Percentiles rank a stretch among this genome's conserved stretches.
These are phyloP conservation scores for Magallana angulata DNA, from an alignment of 1,140 invertebrate genomes.

Conservation along the genomic window DNA sequence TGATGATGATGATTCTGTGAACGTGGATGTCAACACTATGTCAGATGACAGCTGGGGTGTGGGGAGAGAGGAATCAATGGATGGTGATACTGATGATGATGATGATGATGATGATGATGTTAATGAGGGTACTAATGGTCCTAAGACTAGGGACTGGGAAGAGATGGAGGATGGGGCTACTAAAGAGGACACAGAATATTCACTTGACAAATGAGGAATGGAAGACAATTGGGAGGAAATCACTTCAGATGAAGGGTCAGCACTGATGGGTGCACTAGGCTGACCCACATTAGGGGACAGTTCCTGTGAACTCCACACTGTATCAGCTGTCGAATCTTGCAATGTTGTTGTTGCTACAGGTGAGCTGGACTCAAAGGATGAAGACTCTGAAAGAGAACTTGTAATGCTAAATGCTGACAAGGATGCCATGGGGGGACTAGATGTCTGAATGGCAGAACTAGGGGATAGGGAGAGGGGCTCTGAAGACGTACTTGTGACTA, in stretches of 20 bases:
- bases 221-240: constrained; percentile 9
- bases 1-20: neutral
- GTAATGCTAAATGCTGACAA: neutral
- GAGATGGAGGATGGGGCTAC: neutral
- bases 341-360: neutral
- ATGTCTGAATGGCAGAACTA: neutral
- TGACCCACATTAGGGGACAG: neutral
- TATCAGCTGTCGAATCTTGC: neutral
- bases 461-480: neutral
- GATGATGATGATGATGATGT: constrained; percentile 43
- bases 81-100: constrained; percentile 6
- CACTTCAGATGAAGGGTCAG: neutral
- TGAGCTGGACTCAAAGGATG: neutral
- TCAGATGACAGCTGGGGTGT: constrained; percentile 19
- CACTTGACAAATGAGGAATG: neutral
- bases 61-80: neutral
- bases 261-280: neutral
- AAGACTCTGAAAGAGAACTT: constrained; percentile 4
- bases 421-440: neutral
- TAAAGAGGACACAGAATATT: neutral
- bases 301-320: neutral
- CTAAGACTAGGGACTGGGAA: neutral
- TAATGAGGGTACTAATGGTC: neutral
- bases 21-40: neutral
- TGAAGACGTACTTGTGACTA: neutral